Evolutionary conservation across 2,888 invertebrate species (phyloP).

Genomic region (Endomychus coccineus): DNA sequence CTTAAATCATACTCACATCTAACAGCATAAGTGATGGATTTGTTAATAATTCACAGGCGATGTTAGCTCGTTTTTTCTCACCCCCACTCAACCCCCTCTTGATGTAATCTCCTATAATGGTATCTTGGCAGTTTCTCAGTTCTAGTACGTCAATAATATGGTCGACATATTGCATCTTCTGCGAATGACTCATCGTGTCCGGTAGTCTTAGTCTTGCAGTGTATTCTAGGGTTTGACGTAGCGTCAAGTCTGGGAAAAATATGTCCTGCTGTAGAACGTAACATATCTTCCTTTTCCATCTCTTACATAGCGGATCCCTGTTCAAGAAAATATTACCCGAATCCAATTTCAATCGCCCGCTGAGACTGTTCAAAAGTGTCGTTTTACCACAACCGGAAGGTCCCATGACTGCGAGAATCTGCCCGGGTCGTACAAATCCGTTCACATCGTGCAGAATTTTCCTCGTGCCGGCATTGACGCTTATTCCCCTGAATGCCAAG

Average conservation of each 20-base stretch:
- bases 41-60: conserved; percentile 73
- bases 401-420: conserved; percentile 74
- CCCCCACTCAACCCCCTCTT: conserved; percentile 73
- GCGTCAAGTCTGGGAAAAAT: conserved; percentile 71
- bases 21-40: conserved; percentile 72
- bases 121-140: conserved; percentile 66
- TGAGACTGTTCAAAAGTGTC: conserved; percentile 66
- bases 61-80: conserved; percentile 75
- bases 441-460: conserved; percentile 62
- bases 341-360: conserved; percentile 60
- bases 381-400: conserved; percentile 76
- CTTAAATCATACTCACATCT: conserved; percentile 60
- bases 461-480: conserved; percentile 48
- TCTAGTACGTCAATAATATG: conserved; percentile 70
- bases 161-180: conserved; percentile 71
- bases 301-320: conserved; percentile 45
- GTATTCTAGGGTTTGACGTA: conserved; percentile 65
- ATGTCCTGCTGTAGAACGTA: conserved; percentile 78
- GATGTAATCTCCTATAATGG: conserved; percentile 69
- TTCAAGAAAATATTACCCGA: conserved; percentile 51
- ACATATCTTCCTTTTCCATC: conserved; percentile 67
- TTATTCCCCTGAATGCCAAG: conserved; percentile 58
- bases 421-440: conserved; percentile 67
- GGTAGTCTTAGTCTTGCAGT: conserved; percentile 56
- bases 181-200: conserved; percentile 59